Evolutionary conservation across 2,888 invertebrate genomes (phyloP).

Genomic region (Platycheirus rosarum): DNA sequence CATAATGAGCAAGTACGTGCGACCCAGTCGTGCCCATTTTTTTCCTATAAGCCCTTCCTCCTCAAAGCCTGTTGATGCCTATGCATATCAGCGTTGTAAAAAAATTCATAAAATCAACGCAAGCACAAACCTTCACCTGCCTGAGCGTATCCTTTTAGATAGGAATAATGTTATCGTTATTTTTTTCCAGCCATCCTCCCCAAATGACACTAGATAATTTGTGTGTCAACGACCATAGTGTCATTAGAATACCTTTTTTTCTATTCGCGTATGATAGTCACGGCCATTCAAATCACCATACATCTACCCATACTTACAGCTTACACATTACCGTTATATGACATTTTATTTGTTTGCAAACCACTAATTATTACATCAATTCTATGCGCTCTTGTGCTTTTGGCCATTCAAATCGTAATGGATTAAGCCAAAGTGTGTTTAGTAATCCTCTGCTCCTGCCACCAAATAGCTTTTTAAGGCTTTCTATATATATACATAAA

Average conservation of each 20-base stretch:
- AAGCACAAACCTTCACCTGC: too few species aligned
- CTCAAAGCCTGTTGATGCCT: too few species aligned
- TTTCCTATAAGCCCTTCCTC: too few species aligned
- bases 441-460: slow-evolving; percentile 39
- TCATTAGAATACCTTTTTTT: slow-evolving; percentile 14
- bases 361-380: slow-evolving; percentile 42
- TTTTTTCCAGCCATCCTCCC: not conserved
- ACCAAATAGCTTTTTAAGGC: not conserved
- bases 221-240: slow-evolving; percentile 10
- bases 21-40: too few species aligned
- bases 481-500: not conserved
- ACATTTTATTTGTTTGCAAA: too few species aligned
- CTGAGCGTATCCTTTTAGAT: too few species aligned
- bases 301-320: too few species aligned
- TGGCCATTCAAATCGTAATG: slow-evolving; percentile 41
- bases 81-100: too few species aligned
- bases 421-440: slow-evolving; percentile 49
- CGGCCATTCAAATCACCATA: slow-evolving; percentile 12
- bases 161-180: too few species aligned
- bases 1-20: too few species aligned
- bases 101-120: too few species aligned
- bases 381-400: slow-evolving; percentile 12
- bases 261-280: slow-evolving; percentile 6
- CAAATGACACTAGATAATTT: slow-evolving; percentile 17
- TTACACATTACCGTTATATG: too few species aligned